A percentile compares a stretch with the other conserved stretches of the same genome.
These are phyloP conservation scores for Hippocampus comes DNA, from an alignment of 2,113 vertebrate genomes.

Conservation along the genomic window DNA sequence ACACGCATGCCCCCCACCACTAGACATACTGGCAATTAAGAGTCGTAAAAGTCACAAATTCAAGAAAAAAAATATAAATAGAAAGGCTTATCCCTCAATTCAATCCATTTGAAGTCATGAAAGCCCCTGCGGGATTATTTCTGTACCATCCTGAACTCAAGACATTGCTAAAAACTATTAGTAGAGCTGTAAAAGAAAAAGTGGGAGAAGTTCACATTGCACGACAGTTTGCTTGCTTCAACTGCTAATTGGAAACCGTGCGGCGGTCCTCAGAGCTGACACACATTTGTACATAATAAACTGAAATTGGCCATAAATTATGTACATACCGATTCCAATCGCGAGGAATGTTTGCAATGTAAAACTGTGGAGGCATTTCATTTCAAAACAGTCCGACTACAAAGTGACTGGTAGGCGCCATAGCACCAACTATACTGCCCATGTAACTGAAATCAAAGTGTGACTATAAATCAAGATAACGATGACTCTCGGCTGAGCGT, in stretches of 20 bases:
- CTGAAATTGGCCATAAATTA: slow-evolving; percentile 18
- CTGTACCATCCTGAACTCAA: slow-evolving; percentile 25
- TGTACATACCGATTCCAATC: slow-evolving; percentile 15
- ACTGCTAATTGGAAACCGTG: slow-evolving; percentile 44
- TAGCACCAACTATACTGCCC: not conserved
- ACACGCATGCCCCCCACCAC: not conserved
- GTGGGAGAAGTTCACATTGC: slow-evolving; percentile 17
- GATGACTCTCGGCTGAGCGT: slow-evolving; percentile 22
- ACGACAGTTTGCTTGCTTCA: slow-evolving; percentile 8
- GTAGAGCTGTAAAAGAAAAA: slow-evolving; percentile 22
- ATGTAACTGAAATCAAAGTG: slow-evolving; percentile 6
- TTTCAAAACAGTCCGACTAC: slow-evolving; percentile 3
- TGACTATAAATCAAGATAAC: slow-evolving; percentile 14
- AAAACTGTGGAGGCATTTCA: not conserved
- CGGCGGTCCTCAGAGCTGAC: slow-evolving; percentile 24
- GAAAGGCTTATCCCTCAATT: slow-evolving; percentile 5
- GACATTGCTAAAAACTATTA: slow-evolving; percentile 23
- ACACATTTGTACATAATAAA: slow-evolving; percentile 35
- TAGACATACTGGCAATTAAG: slow-evolving; percentile 26
- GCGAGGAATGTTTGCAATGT: not conserved
- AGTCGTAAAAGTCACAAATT: slow-evolving; percentile 22
- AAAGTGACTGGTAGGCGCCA: not conserved
- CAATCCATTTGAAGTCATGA: slow-evolving; percentile 42
- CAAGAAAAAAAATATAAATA: slow-evolving; percentile 34
- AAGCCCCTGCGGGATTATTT: slow-evolving; percentile 54